These are phyloP conservation scores for Theretra japonica DNA, from an alignment of 2,888 invertebrate genomes.

Conservation along the genomic window DNA sequence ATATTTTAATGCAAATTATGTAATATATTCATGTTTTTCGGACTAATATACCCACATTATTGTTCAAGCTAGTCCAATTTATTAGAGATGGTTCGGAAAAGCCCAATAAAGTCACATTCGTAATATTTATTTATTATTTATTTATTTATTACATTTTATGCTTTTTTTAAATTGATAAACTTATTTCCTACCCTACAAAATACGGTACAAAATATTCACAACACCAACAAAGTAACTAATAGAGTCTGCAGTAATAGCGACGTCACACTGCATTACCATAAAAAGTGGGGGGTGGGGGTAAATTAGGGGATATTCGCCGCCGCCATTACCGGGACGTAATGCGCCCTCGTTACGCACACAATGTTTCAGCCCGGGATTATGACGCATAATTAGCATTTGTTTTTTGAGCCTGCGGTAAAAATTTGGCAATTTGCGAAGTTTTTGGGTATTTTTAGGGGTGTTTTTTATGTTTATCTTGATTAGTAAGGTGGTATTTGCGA, in stretches of 20 bases:
- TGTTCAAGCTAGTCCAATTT: too few relatives aligned
- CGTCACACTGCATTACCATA: not conserved
- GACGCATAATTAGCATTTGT: constrained; percentile 21
- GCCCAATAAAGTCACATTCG: too few relatives aligned
- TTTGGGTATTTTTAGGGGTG: not conserved
- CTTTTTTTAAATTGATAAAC: too few relatives aligned
- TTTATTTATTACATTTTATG: too few relatives aligned
- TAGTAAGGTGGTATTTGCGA: too few relatives aligned
- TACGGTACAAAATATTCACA: not conserved
- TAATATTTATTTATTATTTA: too few relatives aligned
- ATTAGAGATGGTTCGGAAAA: too few relatives aligned
- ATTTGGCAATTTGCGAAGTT: not conserved
- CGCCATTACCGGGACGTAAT: constrained; percentile 13
- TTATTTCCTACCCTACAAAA: too few relatives aligned
- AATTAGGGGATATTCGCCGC: constrained; percentile 14
- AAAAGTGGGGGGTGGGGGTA: not conserved
- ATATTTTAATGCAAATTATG: too few relatives aligned
- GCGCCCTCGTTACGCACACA: not conserved
- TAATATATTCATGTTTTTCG: too few relatives aligned
- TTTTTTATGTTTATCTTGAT: too few relatives aligned
- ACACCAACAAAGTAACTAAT: not conserved
- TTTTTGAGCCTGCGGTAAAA: not conserved
- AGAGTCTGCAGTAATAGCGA: not conserved
- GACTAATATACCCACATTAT: too few relatives aligned
- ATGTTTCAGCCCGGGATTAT: not conserved